Evolutionary conservation across 2,888 invertebrate genomes (phyloP), one percentile per base, ranked within the genome.

Genomic region (Rhopalosiphum nymphaeae): DNA sequence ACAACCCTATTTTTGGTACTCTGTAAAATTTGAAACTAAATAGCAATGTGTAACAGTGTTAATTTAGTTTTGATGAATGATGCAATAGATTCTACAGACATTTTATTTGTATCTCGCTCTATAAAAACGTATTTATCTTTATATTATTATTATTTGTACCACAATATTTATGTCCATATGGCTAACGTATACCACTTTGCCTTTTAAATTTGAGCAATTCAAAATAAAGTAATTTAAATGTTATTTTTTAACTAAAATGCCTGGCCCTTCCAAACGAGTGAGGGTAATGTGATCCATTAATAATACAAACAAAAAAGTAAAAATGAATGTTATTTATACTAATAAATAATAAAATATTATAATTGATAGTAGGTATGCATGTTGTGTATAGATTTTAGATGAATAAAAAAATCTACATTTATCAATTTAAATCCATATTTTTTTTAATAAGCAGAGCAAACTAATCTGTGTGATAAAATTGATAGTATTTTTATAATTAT

Each of bases 41-140:
- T 57, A 89, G 57, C 42, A n/a, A 89, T 26, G 56, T 36, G 42
- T 25, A 57, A 44, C 42, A 44, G 89, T 44, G 89, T 42, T 89
- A 89, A 89, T 89, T 89, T 89, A 61, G 26, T 89, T 89, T 61
- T 89, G 89, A 89, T 44, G 44, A 57, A 89, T 44, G 57, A 57
- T 21, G 57, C 57, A 16, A 89, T 61, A 25, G 21, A 61, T 46
- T n/a, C 9, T 7, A n/a, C 46, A 26, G 46, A 44, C 89, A 44
- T 89, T 89, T 26, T 61, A 61, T 46, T 61, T 61, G 29, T 46
- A 3, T 89, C 44, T 44, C 89, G 0, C 53, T n/a, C 57, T n/a
- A 44, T 44, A 42, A 42, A 89, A 42, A 61, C 46, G 26, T n/a
- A 61, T 89, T 86, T 53, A 53, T 88, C 36, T 26, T 89, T 16